Evolutionary conservation across 2,113 vertebrate species (phyloP), one percentile per base, ranked within the genome.

Genomic region (Sus scrofa): DNA sequence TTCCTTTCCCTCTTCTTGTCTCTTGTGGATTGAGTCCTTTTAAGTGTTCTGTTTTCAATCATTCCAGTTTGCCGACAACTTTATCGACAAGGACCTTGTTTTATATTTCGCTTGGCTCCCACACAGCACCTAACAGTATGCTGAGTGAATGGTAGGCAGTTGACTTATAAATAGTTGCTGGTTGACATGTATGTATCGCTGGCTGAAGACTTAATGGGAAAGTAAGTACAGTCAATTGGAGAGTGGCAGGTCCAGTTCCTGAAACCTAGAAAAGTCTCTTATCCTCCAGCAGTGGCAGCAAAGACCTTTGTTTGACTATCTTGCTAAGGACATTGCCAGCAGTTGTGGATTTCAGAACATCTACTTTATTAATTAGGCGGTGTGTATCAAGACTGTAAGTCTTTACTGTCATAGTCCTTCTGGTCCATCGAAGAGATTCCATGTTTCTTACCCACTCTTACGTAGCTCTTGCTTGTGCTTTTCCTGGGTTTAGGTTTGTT

Each of bases 71-170:
- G 32, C 18, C 18, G 18, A 86, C 58, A 67, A 3, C 30, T 89
- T 89, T 79, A 30, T 89, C 85, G 91, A 83, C 71, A 70, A 30
- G 60, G 62, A 60, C 87, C 70, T 94, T 95, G 65, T 71, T 92
- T 88, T 93, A 15, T 89, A 54, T 91, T 82, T 89, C 39, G 34
- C 65, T 87, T 71, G 91, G 20, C 63, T 89, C 32, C 67, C 62
- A 56, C n/a, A 50, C 4, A 34, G 34, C 68, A 84, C 84, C 70
- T 95, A 65, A 63, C 85, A 74, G 14, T 63, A 44, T 93, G 73
- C 89, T 52, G n/a, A 96, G 68, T 68, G 58, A 78, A 30, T 20
- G 70, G 37, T 34, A 50, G 79, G 77, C 88, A 77, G 0, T 60
- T 81, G 65, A 62, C 74, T 82, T 60, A 19, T 37, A 73, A 44